phyloP scores from a whole-genome alignment of 2,113 vertebrate species.

The Ailurus styani region DNA sequence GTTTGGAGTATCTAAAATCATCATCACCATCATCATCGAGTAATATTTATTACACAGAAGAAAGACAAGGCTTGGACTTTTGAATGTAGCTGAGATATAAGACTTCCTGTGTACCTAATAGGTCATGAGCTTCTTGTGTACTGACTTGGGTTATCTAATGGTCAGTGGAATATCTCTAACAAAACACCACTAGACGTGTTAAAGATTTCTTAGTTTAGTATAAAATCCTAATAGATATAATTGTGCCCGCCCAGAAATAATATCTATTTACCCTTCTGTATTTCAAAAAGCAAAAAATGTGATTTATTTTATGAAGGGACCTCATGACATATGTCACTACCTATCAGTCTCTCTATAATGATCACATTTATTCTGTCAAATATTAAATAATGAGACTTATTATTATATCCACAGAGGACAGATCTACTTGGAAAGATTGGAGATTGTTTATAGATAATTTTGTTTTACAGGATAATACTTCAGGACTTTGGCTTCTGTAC shows the following conservation, averaged over 20 bases:
- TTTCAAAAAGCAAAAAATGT: background rate
- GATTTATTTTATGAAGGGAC: background rate
- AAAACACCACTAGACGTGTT: background rate
- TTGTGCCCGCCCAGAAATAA: background rate
- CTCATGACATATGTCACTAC: background rate
- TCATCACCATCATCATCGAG: background rate
- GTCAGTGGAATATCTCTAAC: background rate
- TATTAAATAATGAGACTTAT: slow-evolving; percentile 1
- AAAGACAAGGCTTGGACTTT: background rate
- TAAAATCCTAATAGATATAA: background rate
- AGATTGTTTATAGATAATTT: slow-evolving; percentile 41
- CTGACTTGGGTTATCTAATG: background rate
- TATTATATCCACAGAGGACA: background rate
- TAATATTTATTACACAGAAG: background rate
- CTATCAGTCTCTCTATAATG: background rate
- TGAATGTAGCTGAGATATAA: background rate
- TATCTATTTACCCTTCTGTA: background rate
- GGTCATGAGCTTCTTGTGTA: background rate
- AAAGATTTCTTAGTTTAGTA: background rate
- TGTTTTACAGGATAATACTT: background rate
- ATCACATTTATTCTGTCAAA: slow-evolving; percentile 2
- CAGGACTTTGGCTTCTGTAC: background rate
- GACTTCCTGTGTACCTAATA: background rate
- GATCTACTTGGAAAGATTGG: background rate
- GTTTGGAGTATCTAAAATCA: background rate